phyloP scores from a whole-genome alignment of 2,797 vertebrate genomes.

The Chiroxiphia lanceolata region DNA sequence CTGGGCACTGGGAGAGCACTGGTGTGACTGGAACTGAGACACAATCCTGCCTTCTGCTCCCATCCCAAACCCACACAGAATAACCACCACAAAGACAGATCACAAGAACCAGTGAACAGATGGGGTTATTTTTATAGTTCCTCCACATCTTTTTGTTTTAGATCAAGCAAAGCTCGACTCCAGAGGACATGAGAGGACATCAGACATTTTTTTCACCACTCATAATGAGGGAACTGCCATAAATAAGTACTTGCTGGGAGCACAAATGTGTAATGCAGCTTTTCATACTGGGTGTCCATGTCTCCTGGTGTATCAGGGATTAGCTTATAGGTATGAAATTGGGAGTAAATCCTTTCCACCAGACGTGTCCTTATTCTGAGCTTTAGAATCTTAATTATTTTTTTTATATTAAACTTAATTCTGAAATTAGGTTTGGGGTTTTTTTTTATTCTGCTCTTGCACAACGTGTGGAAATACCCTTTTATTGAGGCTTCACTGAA shows the following conservation, averaged over 20 bases:
- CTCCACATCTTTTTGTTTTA: conserved; percentile 11
- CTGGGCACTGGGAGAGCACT: not conserved
- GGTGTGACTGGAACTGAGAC: not conserved
- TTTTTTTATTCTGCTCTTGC: not conserved
- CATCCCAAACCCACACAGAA: not conserved
- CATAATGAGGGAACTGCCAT: not conserved
- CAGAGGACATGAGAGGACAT: not conserved
- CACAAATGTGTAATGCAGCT: not conserved
- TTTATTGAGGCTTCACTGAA: not conserved
- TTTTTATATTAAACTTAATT: not conserved
- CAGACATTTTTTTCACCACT: not conserved
- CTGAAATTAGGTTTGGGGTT: not conserved
- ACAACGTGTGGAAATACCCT: not conserved
- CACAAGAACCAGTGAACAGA: not conserved
- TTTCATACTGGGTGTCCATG: not conserved
- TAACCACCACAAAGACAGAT: not conserved
- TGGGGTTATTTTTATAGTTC: conserved; percentile 16
- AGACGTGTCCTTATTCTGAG: not conserved
- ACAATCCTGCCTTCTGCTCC: not conserved
- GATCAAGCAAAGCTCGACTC: not conserved
- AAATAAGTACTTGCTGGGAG: not conserved
- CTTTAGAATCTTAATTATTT: not conserved
- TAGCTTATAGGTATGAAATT: not conserved
- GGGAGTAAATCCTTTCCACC: not conserved
- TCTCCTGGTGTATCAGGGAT: not conserved